These are phyloP conservation scores for Hyposoter dolosus DNA, from an alignment of 2,888 invertebrate species.

Conservation along the genomic window DNA sequence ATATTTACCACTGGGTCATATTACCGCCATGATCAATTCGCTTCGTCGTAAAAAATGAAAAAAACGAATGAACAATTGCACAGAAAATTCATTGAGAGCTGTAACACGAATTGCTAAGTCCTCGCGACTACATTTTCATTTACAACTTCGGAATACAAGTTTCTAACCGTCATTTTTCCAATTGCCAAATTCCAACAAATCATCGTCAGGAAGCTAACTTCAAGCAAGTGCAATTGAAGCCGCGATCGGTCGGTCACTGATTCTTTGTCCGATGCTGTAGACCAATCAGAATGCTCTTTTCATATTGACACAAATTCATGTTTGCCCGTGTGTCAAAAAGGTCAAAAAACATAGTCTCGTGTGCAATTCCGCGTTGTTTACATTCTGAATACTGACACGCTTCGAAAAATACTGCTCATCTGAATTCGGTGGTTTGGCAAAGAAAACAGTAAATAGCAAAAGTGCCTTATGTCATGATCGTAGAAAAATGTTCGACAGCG, in stretches of 20 bases:
- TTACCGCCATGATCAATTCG: slow-evolving; percentile 4
- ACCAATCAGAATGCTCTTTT: neutral
- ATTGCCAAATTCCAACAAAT: neutral
- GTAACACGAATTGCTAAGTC: neutral
- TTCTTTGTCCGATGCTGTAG: neutral
- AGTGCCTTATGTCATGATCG: slow-evolving; percentile 29
- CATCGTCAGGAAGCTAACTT: neutral
- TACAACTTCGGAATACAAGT: neutral
- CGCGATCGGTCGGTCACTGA: neutral
- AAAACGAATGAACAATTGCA: neutral
- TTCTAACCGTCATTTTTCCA: slow-evolving; percentile 6
- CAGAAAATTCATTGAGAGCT: neutral
- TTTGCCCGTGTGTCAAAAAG: neutral
- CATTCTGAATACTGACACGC: neutral
- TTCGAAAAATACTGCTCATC: neutral
- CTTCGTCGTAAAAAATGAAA: neutral
- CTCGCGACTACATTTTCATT: neutral
- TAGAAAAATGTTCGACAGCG: slow-evolving; percentile 71
- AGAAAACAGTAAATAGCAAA: neutral
- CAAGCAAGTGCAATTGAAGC: neutral
- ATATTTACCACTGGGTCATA: slow-evolving; percentile 12
- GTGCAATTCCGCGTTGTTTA: slow-evolving; percentile 1
- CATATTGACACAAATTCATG: neutral
- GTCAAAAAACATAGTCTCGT: neutral
- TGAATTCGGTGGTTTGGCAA: neutral